These are phyloP conservation scores for Yponomeuta plumbellus DNA, from an alignment of 2,888 invertebrate species.

Conservation along the genomic window DNA sequence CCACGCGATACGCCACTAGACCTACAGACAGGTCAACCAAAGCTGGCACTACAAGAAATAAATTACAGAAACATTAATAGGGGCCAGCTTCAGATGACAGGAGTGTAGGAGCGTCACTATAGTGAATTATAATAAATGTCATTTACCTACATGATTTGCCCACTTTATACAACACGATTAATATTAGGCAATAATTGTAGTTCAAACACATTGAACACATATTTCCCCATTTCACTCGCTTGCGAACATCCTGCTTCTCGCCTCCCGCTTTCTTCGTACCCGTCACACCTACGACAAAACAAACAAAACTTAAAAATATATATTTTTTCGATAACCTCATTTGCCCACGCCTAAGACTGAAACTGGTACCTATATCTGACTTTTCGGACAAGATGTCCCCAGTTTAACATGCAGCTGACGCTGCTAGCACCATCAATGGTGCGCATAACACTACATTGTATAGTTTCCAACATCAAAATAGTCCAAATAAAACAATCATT, in stretches of 20 bases:
- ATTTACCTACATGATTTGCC: not conserved
- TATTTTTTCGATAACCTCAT: not conserved
- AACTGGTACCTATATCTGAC: too few relatives aligned
- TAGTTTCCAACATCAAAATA: too few relatives aligned
- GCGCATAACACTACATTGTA: too few relatives aligned
- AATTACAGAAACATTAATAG: too few relatives aligned
- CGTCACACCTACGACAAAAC: conserved; percentile 58
- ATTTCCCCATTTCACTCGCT: not conserved
- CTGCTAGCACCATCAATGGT: too few relatives aligned
- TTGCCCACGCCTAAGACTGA: not conserved
- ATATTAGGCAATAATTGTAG: not conserved
- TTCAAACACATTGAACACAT: conserved; percentile 5
- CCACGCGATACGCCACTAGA: not conserved
- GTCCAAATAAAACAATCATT: too few relatives aligned
- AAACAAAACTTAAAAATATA: conserved; percentile 17
- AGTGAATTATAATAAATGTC: not conserved
- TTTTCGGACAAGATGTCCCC: too few relatives aligned
- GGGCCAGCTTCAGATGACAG: too few relatives aligned
- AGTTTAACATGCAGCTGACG: too few relatives aligned
- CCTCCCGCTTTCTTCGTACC: conserved; percentile 43
- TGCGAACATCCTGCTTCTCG: conserved; percentile 33
- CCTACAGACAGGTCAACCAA: too few relatives aligned
- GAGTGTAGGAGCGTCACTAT: not conserved
- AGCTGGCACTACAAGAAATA: too few relatives aligned
- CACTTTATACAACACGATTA: conserved; percentile 1